phyloP scores from a whole-genome alignment of 2,113 vertebrate genomes.

The Emydura subglobosa region DNA sequence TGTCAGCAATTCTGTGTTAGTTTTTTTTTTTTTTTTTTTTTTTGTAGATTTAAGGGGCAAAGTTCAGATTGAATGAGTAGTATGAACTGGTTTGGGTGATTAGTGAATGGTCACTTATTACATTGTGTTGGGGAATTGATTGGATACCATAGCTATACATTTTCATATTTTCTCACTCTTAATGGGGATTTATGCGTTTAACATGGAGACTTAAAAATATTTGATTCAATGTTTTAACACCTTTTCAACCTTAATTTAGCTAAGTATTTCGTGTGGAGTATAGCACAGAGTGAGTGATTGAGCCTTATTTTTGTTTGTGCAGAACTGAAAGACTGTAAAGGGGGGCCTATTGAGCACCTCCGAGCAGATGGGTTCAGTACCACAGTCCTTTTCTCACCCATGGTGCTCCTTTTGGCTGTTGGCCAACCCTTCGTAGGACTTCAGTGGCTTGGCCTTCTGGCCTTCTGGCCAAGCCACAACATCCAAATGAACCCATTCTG shows the following conservation, averaged over 20 bases:
- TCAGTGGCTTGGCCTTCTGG: no score
- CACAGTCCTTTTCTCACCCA: no score
- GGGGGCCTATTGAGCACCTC: no score
- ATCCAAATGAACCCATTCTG: no score
- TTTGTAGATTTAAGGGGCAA: neutral
- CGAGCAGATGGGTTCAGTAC: no score
- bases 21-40: neutral
- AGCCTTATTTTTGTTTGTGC: neutral
- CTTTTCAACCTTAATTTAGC: neutral
- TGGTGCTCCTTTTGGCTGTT: no score
- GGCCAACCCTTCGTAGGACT: no score
- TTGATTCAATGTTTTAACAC: neutral
- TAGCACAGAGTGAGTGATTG: neutral
- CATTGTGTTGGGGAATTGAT: neutral
- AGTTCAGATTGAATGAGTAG: neutral
- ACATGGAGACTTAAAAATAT: neutral
- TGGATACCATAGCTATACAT: fast-evolving
- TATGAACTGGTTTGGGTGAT: neutral
- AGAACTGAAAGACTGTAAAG: no score
- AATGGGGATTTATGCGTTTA: no score
- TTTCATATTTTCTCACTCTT: fast-evolving
- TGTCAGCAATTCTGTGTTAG: neutral
- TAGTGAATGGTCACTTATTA: neutral
- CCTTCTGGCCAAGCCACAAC: no score
- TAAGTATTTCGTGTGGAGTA: neutral